Base-by-base conservation (phyloP, 2,113 vertebrate genomes). In the Lethenteron reissneri region DNA sequence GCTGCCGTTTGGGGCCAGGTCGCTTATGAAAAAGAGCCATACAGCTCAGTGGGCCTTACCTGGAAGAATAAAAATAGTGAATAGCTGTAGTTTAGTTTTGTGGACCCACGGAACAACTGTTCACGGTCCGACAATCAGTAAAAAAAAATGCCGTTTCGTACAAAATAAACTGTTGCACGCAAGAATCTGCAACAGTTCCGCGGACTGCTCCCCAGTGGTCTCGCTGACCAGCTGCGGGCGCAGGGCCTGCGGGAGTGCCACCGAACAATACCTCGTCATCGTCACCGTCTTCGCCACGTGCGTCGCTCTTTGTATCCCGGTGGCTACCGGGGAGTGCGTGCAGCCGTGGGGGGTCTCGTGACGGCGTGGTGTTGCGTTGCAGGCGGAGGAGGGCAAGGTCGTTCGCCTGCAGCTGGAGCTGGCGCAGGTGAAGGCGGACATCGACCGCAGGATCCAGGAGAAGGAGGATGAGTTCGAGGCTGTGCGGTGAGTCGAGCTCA, bases 391-490 rank as follows among this genome's bases (percentile, higher is more conserved):
- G 72, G 80, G 77, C 57, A 83, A 82, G 71, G 71, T 80, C 71
- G 79, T 82, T 2, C 74, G 75, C 56, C 77, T 81, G 21, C 82
- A 83, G 73, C 73, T 84, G 74, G 79, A 81, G 76, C n/a, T 80
- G 70, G 78, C 81, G 73, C 79, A 83, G 69, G 80, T 81, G 71
- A 83, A 85, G 75, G 80, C 82, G 10, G 80, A 80, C 70, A 78
- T 76, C 1, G 77, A 83, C 74, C 73, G 77, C 13, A 79, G 79
- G 72, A 82, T 83, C 73, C 78, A 80, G 0, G 75, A 81, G 75
- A 83, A 84, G 75, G 81, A 83, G 75, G 82, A 83, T 15, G 80
- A 83, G 76, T 80, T 81, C 76, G 81, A 84, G 79, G 79, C 79
- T 73, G 81, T 75, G 5, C 80, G 79, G 80, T 82, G 72, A 0